A percentile compares a stretch with the other conserved stretches of the same genome.
Evolutionary conservation across 2,888 invertebrate species (phyloP).

Genomic region (Coenonympha glycerion): DNA sequence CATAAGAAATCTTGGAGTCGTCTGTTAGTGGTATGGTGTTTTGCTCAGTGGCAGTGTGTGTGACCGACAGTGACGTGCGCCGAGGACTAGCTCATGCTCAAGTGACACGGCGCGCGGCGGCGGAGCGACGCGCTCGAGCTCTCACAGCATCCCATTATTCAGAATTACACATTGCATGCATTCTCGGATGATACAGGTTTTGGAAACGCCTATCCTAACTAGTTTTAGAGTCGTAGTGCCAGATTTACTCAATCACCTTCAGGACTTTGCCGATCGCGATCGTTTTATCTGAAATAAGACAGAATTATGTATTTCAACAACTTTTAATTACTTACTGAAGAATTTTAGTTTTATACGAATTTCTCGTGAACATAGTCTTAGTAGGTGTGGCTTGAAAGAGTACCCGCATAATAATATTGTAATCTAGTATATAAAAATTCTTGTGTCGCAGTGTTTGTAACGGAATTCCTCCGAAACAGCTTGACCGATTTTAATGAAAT

Average conservation of each 20-base stretch:
- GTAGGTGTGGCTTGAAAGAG: too few species aligned
- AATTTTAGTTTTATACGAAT: too few species aligned
- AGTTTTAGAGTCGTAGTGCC: conserved; percentile 70
- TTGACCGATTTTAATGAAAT: too few species aligned
- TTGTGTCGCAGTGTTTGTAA: too few species aligned
- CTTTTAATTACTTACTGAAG: too few species aligned
- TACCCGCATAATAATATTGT: too few species aligned
- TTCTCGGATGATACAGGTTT: conserved; percentile 67
- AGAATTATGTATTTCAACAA: conserved; percentile 7
- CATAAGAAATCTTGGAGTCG: neutral
- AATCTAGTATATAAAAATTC: too few species aligned
- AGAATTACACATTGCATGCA: conserved; percentile 63
- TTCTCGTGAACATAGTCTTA: neutral
- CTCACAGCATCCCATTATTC: conserved; percentile 57
- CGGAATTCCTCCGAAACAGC: too few species aligned
- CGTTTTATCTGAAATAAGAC: conserved; percentile 66
- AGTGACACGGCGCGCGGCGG: conserved; percentile 39
- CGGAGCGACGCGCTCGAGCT: conserved; percentile 61
- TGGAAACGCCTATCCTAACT: conserved; percentile 74
- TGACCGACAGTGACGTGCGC: conserved; percentile 33
- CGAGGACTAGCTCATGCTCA: conserved; percentile 57
- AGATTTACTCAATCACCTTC: conserved; percentile 91
- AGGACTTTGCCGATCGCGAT: conserved; percentile 99
- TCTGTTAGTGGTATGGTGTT: conserved; percentile 12
- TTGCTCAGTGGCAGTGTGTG: conserved; percentile 40